Evolutionary conservation across 2,113 vertebrate species (phyloP), one percentile per base, ranked within the genome.

Genomic region (Apodemus speciosus): DNA sequence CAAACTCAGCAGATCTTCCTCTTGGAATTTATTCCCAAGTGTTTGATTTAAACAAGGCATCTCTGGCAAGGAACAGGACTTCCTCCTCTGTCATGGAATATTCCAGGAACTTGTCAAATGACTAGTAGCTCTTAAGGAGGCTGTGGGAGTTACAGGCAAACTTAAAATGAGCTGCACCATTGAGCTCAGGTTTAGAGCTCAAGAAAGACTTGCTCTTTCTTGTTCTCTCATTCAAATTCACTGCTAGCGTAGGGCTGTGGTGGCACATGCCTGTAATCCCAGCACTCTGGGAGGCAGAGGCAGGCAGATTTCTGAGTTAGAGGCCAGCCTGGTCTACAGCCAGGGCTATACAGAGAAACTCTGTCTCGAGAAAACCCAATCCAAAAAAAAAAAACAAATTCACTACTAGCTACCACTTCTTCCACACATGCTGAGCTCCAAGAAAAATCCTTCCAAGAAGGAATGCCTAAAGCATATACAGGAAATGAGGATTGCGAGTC

Each of bases 51-150:
- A 95, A 79, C 66, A 90, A 87, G 64, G 38, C 15, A 69, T 85
- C 32, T 68, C 72, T 90, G 60, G 88, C 77, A 86, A 58, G 66
- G n/a, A 68, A n/a, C 10, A 49, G 49, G 46, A 1, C 27, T 92
- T 93, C 75, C 75, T 94, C 81, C 46, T 85, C 16, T 69, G 88
- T 76, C 40, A 87, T 21, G 86, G 68, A 80, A 60, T 89, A 94
- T 66, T 87, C 75, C 75, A 38, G 87, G 60, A 68, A 89, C 92
- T 60, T 75, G 46, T 73, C 93, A 95, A 94, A 92, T 94, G 64
- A 88, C 18, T 11, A 81, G 62, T 69, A n/a, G 81, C 56, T 95
- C 23, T 75, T 91, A 60, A 83, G 88, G 30, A 86, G 21, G 4
- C 0, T 56, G 7, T 21, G 58, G 53, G 21, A 85, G 53, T 71